phyloP scores from a whole-genome alignment of 2,113 vertebrate species.

The Mobula hypostoma region DNA sequence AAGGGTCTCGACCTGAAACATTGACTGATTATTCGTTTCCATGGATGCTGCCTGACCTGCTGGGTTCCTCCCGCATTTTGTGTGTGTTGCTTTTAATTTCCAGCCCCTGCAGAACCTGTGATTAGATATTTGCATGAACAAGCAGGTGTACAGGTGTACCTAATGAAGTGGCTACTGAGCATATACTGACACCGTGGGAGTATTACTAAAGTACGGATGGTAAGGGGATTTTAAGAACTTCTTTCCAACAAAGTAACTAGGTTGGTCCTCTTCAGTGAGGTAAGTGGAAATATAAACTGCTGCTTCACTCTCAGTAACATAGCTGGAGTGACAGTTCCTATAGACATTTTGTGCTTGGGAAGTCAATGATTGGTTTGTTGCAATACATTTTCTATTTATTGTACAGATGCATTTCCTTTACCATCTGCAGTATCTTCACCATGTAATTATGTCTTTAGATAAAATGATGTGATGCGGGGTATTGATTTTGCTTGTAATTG shows the following conservation, averaged over 20 bases:
- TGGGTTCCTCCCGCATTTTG: too few relatives aligned
- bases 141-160: too few relatives aligned
- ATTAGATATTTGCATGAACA: too few relatives aligned
- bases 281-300: neutral
- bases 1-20: too few relatives aligned
- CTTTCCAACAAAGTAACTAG: neutral
- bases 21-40: too few relatives aligned
- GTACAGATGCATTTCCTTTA: neutral
- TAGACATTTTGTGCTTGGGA: neutral
- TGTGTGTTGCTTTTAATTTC: too few relatives aligned
- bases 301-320: neutral
- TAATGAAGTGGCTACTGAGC: too few relatives aligned
- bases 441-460: neutral
- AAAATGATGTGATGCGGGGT: neutral
- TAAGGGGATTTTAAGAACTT: neutral
- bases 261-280: neutral
- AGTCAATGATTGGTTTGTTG: neutral
- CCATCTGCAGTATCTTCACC: neutral
- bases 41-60: too few relatives aligned
- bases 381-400: neutral
- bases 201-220: neutral
- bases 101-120: too few relatives aligned
- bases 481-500: neutral
- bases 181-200: neutral
- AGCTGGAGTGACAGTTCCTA: neutral